These are phyloP conservation scores for Mycalesis mineus DNA, from an alignment of 2,888 invertebrate genomes.

Conservation along the genomic window DNA sequence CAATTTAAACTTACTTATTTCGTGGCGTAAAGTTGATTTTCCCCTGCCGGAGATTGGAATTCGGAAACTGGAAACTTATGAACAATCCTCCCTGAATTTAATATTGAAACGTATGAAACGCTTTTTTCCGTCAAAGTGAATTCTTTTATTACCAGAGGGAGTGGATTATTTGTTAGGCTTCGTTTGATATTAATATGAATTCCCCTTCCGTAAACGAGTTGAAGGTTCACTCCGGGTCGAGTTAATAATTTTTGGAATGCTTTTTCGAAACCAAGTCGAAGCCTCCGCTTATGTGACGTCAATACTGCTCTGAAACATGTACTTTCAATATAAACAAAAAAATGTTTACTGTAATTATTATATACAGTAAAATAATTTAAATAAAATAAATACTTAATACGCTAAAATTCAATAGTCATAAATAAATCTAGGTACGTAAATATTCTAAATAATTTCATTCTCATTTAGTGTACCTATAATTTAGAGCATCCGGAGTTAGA, in stretches of 20 bases:
- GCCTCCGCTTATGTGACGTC: background rate
- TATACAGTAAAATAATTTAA: too few species aligned
- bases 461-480: too few species aligned
- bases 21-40: background rate
- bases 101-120: slow-evolving; percentile 16
- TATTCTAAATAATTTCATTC: too few species aligned
- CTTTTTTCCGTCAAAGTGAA: slow-evolving; percentile 14
- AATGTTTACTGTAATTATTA: too few species aligned
- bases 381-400: too few species aligned
- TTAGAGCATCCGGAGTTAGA: too few species aligned
- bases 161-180: slow-evolving; percentile 8
- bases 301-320: too few species aligned
- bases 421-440: too few species aligned
- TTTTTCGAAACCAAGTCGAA: background rate
- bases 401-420: too few species aligned
- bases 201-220: background rate
- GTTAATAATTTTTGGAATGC: background rate
- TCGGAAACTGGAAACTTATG: slow-evolving; percentile 11
- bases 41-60: background rate
- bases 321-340: too few species aligned
- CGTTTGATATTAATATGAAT: slow-evolving; percentile 1
- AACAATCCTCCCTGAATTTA: slow-evolving; percentile 14
- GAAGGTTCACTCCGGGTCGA: background rate
- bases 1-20: background rate
- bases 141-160: slow-evolving; percentile 10